Evolutionary conservation across 2,888 invertebrate species (phyloP), one percentile per base, ranked within the genome.

Genomic region (Ectropis crepuscularia): DNA sequence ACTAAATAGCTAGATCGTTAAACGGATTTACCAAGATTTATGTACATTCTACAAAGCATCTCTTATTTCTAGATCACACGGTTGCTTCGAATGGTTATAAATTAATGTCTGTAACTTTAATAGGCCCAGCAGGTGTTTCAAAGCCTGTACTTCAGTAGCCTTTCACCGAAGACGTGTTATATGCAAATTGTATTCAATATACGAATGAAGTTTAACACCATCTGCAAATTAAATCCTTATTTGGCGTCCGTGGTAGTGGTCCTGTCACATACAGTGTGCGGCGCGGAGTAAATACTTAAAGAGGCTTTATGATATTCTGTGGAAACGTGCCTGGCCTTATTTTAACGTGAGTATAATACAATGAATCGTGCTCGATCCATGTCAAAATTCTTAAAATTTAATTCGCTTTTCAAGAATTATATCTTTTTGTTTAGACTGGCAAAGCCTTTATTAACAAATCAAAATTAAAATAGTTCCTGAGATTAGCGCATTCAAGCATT

Each of bases 161-260:
- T 64, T 60, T 64, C 64, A 48, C 51, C 43, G 57, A 53, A 58
- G 61, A 57, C 47, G 53, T 64, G 64, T 64, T 45, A 48, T 47
- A 64, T 64, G 64, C 57, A 57, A 64, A 64, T 64, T 57, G 8
- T 50, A 55, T 55, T 59, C 54, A 55, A 48, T 57, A 39, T 42
- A 12, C 46, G 11, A 51, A 57, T 57, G 47, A 64, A 53, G 57
- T 60, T 64, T 64, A 50, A 60, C 53, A 47, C 59, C 54, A 50
- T 51, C 54, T 47, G 51, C 60, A 53, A 60, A 64, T 64, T 47
- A 54, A 45, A 42, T 43, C 59, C 64, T 11, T 60, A 60, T 60
- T 64, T 54, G 63, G 64, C n/a, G 46, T 63, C 45, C 61, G 57
- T 68, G 48, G 60, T 59, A 64, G 63, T 60, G 63, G 61, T 63